These are phyloP conservation scores for Drosophila nebulosa DNA, from an alignment of 1,140 invertebrate species.

Conservation along the genomic window DNA sequence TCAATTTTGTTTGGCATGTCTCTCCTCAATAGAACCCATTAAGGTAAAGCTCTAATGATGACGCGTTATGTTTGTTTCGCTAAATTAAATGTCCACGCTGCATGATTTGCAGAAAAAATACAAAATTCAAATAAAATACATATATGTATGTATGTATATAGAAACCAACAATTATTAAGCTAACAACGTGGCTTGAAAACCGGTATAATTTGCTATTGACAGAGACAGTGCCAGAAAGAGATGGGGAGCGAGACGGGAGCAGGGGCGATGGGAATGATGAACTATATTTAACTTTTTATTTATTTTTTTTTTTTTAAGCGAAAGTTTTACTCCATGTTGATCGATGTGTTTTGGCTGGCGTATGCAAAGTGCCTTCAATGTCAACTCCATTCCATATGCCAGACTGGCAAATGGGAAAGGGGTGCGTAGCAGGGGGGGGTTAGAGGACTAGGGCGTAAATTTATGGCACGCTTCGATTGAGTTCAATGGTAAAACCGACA, in stretches of 20 bases:
- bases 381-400: conserved; percentile 1
- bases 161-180: conserved; percentile 1
- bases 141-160: too few species aligned
- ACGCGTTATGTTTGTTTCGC: conserved; percentile 16
- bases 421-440: too few species aligned
- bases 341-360: conserved; percentile 29
- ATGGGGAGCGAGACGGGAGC: background rate
- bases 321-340: conserved; percentile 39
- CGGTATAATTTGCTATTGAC: conserved; percentile 6
- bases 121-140: conserved; percentile 2
- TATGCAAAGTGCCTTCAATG: conserved; percentile 48
- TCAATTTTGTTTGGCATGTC: too few species aligned
- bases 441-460: conserved; percentile 51
- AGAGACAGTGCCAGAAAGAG: background rate
- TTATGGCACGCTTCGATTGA: conserved; percentile 75
- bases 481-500: conserved; percentile 64
- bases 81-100: conserved; percentile 42
- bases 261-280: background rate
- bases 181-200: conserved; percentile 16
- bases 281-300: conserved; percentile 13
- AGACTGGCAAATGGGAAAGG: conserved; percentile 4
- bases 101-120: conserved; percentile 58
- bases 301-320: conserved; percentile 28
- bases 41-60: background rate
- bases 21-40: too few species aligned